A percentile compares a stretch with the other conserved stretches of the same genome.
Conservation (phyloP, 2,888 invertebrate genomes). For the Nasonovia ribisnigri region DNA sequence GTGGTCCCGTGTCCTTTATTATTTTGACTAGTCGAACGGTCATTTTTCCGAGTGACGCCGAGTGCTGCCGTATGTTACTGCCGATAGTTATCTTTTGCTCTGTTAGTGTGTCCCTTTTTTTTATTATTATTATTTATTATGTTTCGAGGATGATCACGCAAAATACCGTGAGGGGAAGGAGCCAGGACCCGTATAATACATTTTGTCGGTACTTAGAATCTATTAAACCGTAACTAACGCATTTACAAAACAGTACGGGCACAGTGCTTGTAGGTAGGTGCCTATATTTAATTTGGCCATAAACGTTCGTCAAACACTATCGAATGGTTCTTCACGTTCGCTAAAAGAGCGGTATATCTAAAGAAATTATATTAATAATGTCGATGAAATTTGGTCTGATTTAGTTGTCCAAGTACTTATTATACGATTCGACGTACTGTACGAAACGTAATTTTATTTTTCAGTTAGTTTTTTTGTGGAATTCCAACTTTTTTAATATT, state of each 20-base stretch:
- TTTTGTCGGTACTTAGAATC: constrained; percentile 33
- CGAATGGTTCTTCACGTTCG: too few relatives aligned
- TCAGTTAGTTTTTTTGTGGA: too few relatives aligned
- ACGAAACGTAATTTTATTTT: too few relatives aligned
- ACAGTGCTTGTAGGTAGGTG: neutral
- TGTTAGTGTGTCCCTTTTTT: constrained; percentile 43
- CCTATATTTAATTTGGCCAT: neutral
- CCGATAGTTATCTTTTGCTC: constrained; percentile 56
- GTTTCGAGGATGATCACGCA: constrained; percentile 60
- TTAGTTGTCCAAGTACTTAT: too few relatives aligned
- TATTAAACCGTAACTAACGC: constrained; percentile 52
- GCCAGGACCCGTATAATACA: constrained; percentile 53
- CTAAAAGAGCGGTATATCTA: too few relatives aligned
- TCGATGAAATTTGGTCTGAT: too few relatives aligned
- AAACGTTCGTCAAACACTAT: too few relatives aligned
- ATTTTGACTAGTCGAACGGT: constrained; percentile 33
- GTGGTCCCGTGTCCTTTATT: constrained; percentile 58
- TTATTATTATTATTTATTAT: constrained; percentile 44
- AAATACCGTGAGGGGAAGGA: constrained; percentile 33
- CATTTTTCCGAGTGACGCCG: constrained; percentile 51
- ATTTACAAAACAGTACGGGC: neutral
- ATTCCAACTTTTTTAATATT: too few relatives aligned
- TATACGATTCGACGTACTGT: too few relatives aligned
- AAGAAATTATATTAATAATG: too few relatives aligned
- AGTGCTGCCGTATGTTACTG: constrained; percentile 56